These are phyloP conservation scores for Morone saxatilis DNA, from an alignment of 2,113 vertebrate species.

Conservation along the genomic window DNA sequence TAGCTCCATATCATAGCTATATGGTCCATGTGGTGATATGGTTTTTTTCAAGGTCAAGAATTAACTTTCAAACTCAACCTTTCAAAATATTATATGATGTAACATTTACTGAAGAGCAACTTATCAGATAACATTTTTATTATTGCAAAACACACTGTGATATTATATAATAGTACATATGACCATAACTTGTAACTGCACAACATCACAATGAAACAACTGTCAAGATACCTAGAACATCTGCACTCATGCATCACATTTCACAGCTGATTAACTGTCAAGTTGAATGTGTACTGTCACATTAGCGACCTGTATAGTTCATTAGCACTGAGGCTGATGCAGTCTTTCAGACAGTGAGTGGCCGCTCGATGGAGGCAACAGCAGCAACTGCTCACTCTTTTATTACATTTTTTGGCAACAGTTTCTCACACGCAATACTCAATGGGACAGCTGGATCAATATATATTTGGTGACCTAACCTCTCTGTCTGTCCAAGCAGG, in stretches of 20 bases:
- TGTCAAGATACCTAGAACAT: neutral
- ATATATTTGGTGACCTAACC: slow-evolving; percentile 83
- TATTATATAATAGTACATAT: neutral
- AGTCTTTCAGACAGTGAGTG: neutral
- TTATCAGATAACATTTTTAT: neutral
- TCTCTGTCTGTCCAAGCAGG: slow-evolving; percentile 71
- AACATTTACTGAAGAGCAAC: neutral
- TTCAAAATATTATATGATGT: neutral
- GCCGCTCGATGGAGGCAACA: neutral
- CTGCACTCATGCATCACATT: slow-evolving; percentile 23
- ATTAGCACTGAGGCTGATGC: neutral
- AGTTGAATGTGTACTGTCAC: slow-evolving; percentile 7
- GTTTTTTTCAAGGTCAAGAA: neutral
- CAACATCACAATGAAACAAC: neutral
- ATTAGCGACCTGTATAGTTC: neutral
- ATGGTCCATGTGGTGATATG: neutral
- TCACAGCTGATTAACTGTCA: slow-evolving; percentile 33
- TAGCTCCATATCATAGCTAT: neutral
- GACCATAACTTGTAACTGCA: neutral
- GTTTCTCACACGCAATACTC: slow-evolving; percentile 38
- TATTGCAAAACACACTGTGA: neutral
- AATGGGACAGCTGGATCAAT: slow-evolving; percentile 77
- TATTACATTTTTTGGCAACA: slow-evolving; percentile 31
- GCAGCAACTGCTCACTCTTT: neutral
- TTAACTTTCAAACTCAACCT: neutral